A percentile compares a stretch with the other conserved stretches of the same genome.
Evolutionary conservation across 2,797 vertebrate species (phyloP).

Genomic region (Brotula barbata): DNA sequence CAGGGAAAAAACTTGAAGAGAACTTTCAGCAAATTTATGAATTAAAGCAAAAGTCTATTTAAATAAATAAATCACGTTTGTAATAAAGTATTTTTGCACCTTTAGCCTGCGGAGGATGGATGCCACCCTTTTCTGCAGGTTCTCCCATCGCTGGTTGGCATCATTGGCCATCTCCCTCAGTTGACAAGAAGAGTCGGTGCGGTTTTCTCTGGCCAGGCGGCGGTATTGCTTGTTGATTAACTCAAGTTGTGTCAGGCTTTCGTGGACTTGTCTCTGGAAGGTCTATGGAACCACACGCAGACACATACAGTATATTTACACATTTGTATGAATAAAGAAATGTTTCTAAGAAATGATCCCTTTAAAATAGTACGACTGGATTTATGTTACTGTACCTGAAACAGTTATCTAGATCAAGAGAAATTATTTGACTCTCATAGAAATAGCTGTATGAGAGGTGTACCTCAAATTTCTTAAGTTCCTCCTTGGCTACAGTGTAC

Average conservation of each 20-base stretch:
- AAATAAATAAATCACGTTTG: not conserved
- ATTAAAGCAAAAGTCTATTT: not conserved
- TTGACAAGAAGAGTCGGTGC: constrained; percentile 87
- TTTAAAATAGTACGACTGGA: no score
- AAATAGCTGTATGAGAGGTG: not conserved
- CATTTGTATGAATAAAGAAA: not conserved
- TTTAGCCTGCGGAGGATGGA: constrained; percentile 95
- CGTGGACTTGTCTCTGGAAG: constrained; percentile 96
- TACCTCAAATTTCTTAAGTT: constrained; percentile 93
- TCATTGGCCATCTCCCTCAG: constrained; percentile 93
- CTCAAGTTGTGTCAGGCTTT: constrained; percentile 94
- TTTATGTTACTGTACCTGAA: not conserved
- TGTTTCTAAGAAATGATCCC: no score
- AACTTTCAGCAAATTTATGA: not conserved
- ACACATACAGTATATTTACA: not conserved
- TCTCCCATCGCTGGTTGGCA: constrained; percentile 96
- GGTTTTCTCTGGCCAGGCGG: constrained; percentile 94
- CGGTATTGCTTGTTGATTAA: constrained; percentile 98
- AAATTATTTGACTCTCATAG: not conserved
- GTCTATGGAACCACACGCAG: constrained; percentile 71
- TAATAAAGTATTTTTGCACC: constrained; percentile 65
- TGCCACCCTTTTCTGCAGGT: constrained; percentile 91
- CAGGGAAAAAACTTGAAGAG: not conserved
- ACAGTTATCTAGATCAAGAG: not conserved
- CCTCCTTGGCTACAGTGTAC: constrained; percentile 95